These are phyloP conservation scores for Drosophila limbata DNA, from an alignment of 2,888 invertebrate species.

Conservation along the genomic window DNA sequence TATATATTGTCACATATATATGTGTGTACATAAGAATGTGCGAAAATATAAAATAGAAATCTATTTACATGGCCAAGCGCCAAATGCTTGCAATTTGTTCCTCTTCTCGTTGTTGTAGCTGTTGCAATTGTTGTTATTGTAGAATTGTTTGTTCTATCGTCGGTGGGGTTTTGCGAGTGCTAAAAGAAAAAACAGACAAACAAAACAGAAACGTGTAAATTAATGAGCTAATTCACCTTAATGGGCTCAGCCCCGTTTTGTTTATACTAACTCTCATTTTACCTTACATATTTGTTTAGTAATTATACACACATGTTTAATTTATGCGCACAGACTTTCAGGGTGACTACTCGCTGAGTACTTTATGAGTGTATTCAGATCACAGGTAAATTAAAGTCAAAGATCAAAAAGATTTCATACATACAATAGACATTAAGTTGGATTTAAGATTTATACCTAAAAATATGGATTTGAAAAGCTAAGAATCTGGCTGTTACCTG, in stretches of 20 bases:
- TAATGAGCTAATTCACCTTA: constrained; percentile 47
- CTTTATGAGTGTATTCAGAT: neutral
- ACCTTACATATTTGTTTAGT: constrained; percentile 4
- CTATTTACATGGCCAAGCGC: constrained; percentile 72
- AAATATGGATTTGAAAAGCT: too few relatives aligned
- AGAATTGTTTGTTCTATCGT: constrained; percentile 34
- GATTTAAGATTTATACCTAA: neutral
- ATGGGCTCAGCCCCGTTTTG: constrained; percentile 21
- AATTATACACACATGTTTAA: constrained; percentile 2
- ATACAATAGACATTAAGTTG: too few relatives aligned
- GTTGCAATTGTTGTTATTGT: constrained; percentile 21
- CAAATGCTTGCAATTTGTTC: constrained; percentile 51
- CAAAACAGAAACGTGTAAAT: constrained; percentile 27
- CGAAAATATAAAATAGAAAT: constrained; percentile 30
- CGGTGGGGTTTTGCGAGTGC: constrained; percentile 45
- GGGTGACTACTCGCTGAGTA: neutral
- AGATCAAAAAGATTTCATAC: neutral
- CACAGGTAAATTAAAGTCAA: neutral
- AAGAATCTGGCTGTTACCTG: too few relatives aligned
- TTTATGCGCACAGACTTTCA: neutral
- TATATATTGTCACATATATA: constrained; percentile 37
- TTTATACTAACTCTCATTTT: constrained; percentile 1
- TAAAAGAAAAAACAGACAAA: constrained; percentile 20
- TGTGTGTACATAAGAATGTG: constrained; percentile 15
- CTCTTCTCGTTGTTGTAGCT: constrained; percentile 20